Conservation (phyloP, 2,797 vertebrate genomes). For the Muscicapa striata region DNA sequence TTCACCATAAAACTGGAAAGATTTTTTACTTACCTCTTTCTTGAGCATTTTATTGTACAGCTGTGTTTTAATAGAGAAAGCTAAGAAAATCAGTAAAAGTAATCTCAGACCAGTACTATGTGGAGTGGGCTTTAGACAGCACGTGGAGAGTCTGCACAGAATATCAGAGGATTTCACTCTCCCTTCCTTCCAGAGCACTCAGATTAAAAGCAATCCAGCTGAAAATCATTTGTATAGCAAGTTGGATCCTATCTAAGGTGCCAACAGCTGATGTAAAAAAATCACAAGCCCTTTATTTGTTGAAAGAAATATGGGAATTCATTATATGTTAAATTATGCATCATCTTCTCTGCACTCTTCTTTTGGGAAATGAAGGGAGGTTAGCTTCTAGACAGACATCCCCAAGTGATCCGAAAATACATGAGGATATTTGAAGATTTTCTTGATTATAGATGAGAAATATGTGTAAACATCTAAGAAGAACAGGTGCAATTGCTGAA, state of each 20-base stretch:
- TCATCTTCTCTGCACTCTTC: background rate
- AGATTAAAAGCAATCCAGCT: background rate
- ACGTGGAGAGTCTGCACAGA: background rate
- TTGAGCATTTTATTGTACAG: background rate
- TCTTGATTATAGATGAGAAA: conserved; percentile 8
- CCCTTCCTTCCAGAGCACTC: background rate
- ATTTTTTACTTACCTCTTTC: background rate
- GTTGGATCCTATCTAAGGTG: background rate
- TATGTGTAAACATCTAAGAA: background rate
- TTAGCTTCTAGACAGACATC: background rate
- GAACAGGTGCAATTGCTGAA: conserved; percentile 8
- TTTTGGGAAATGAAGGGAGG: background rate
- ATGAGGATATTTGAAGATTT: background rate
- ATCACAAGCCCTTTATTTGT: background rate
- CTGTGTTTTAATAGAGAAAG: background rate
- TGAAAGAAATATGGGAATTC: background rate
- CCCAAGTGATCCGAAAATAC: background rate
- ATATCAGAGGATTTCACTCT: background rate
- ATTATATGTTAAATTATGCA: background rate
- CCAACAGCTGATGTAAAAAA: background rate
- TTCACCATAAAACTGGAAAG: background rate
- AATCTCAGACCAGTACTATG: background rate
- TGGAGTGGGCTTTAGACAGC: background rate
- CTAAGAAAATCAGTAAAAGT: background rate
- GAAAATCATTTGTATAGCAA: background rate